Conservation (phyloP, 1,140 invertebrate species). For the Atta cephalotes region DNA sequence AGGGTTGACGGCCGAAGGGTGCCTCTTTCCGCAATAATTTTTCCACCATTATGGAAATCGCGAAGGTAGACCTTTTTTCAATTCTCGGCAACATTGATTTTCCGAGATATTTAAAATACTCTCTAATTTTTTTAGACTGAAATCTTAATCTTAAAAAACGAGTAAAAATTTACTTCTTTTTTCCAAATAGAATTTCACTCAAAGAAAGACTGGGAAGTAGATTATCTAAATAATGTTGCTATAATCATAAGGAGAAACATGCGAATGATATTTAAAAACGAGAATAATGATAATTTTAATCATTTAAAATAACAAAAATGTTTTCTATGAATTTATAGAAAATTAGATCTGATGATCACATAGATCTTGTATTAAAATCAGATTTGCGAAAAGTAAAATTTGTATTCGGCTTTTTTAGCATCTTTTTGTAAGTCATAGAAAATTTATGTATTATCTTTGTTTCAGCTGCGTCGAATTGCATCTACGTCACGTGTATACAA, state of each 20-base stretch:
- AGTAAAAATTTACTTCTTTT: too few relatives aligned
- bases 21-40: conserved; percentile 38
- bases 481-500: not conserved
- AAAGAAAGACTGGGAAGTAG: not conserved
- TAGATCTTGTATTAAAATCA: not conserved
- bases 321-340: not conserved
- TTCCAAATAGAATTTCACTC: too few relatives aligned
- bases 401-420: not conserved
- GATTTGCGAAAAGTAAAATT: not conserved
- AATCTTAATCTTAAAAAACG: too few relatives aligned
- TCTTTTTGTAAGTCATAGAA: not conserved
- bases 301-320: not conserved
- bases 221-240: not conserved
- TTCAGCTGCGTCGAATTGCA: not conserved
- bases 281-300: not conserved
- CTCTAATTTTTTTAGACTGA: too few relatives aligned
- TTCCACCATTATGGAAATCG: conserved; percentile 39
- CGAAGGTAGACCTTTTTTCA: not conserved
- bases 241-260: not conserved
- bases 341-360: not conserved
- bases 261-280: not conserved
- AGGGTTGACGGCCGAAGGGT: conserved; percentile 30
- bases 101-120: not conserved
- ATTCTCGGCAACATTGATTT: not conserved
- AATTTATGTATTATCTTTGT: not conserved